phyloP scores from a whole-genome alignment of 2,797 vertebrate genomes.

The Vireo griseus region DNA sequence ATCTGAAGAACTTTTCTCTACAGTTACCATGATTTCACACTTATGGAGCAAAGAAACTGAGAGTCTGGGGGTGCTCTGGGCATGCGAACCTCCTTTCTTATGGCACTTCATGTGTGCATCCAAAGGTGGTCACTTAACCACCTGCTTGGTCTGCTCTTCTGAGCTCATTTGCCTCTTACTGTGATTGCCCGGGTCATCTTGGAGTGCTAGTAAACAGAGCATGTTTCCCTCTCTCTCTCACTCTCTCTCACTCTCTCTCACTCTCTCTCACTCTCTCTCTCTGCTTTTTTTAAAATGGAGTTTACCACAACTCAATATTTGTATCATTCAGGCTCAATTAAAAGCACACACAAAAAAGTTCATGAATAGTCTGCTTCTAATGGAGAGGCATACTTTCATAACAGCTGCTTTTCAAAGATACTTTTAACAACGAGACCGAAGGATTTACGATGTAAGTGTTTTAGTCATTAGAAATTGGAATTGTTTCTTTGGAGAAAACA shows the following conservation, averaged over 20 bases:
- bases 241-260: no score
- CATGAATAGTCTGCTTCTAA: constrained; percentile 47
- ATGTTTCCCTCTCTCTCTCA: not conserved
- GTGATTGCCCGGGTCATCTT: not conserved
- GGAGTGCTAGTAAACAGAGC: not conserved
- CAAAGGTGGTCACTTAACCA: not conserved
- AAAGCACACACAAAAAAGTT: constrained; percentile 29
- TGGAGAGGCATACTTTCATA: constrained; percentile 36
- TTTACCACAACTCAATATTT: constrained; percentile 44
- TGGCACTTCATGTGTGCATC: not conserved
- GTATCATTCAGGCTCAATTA: constrained; percentile 51
- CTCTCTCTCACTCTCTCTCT: rapidly evolving
- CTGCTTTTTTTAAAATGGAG: not conserved
- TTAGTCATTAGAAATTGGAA: constrained; percentile 46
- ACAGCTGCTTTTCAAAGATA: constrained; percentile 28
- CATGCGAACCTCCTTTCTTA: not conserved
- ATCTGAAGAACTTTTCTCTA: not conserved
- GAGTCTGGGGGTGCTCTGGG: not conserved
- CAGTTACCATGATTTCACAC: not conserved
- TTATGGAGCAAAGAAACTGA: not conserved
- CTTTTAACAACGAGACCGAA: constrained; percentile 36
- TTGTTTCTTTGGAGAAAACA: constrained; percentile 54
- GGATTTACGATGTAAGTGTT: constrained; percentile 48
- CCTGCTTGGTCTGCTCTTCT: not conserved
- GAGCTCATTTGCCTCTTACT: not conserved